Percentiles rank a stretch among this genome's conserved stretches.
Evolutionary conservation across 2,797 vertebrate genomes (phyloP).

Genomic region (Spatula versicolor): DNA sequence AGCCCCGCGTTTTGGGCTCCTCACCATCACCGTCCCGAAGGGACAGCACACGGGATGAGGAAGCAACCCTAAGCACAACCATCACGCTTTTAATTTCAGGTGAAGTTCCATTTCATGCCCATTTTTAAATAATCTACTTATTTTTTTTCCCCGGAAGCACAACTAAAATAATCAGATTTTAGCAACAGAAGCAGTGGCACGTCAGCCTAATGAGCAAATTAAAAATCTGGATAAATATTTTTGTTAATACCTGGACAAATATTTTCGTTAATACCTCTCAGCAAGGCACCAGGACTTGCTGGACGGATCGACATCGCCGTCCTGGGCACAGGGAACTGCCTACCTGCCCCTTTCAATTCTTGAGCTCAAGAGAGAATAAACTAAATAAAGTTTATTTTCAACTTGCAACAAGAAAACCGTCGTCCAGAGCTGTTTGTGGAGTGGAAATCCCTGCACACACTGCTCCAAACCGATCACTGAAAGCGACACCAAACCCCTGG

Average conservation of each 20-base stretch:
- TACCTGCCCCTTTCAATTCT: neutral
- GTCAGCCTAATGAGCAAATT: neutral
- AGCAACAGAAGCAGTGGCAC: neutral
- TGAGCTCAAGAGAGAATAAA: neutral
- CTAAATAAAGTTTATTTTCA: neutral
- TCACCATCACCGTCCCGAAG: neutral
- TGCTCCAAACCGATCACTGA: neutral
- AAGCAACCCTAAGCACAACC: neutral
- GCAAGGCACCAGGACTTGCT: too few relatives aligned
- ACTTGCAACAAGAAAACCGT: neutral
- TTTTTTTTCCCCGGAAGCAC: neutral
- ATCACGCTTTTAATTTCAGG: neutral
- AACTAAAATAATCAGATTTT: neutral
- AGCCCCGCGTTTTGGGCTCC: neutral
- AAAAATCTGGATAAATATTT: neutral
- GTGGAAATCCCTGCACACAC: neutral
- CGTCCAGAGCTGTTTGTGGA: neutral
- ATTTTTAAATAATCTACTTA: neutral
- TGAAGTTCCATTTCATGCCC: neutral
- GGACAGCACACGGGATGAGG: neutral
- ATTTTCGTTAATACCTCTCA: neutral
- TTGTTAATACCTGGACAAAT: neutral
- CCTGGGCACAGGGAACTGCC: too few relatives aligned
- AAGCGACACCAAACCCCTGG: neutral
- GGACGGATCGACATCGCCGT: neutral